Percentiles rank a stretch among this genome's conserved stretches.
Conservation (phyloP, 2,888 invertebrate species). For the Torymus aiolomorphi region DNA sequence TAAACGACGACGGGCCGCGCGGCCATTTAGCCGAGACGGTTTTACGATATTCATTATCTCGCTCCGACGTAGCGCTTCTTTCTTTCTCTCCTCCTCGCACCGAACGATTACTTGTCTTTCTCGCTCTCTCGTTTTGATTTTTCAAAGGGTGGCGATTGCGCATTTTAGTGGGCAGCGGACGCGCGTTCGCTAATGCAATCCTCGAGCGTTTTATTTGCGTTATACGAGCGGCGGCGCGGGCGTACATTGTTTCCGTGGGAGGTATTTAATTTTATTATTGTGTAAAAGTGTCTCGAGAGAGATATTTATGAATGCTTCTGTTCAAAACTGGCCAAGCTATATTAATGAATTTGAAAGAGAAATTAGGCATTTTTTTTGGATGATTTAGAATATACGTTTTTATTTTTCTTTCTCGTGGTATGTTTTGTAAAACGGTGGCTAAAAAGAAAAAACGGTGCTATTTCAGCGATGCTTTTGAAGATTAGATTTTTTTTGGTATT, state of each 20-base stretch:
- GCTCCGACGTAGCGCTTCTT: slow-evolving; percentile 10
- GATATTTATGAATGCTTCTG: too few relatives aligned
- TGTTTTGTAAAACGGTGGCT: too few relatives aligned
- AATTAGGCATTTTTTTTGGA: too few relatives aligned
- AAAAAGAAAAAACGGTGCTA: too few relatives aligned
- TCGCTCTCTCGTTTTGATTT: slow-evolving; percentile 40
- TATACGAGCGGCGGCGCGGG: neutral
- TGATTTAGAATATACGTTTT: too few relatives aligned
- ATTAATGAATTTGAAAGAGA: too few relatives aligned
- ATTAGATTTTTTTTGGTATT: too few relatives aligned
- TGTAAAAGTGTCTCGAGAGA: too few relatives aligned
- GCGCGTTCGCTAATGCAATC: slow-evolving; percentile 37
- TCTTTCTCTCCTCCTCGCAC: slow-evolving; percentile 20
- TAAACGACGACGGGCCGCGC: slow-evolving; percentile 51
- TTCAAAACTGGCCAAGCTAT: too few relatives aligned
- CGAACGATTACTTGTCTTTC: slow-evolving; percentile 23
- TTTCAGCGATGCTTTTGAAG: too few relatives aligned
- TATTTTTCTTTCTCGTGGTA: too few relatives aligned
- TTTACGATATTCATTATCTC: slow-evolving; percentile 59
- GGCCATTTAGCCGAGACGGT: slow-evolving; percentile 55
- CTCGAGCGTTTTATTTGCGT: slow-evolving; percentile 38
- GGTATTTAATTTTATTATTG: too few relatives aligned
- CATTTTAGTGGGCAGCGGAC: slow-evolving; percentile 32
- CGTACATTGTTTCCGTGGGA: neutral
- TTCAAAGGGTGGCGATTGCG: slow-evolving; percentile 48